Base-by-base conservation (phyloP, 2,888 invertebrate species). In the Cryptops parisi region DNA sequence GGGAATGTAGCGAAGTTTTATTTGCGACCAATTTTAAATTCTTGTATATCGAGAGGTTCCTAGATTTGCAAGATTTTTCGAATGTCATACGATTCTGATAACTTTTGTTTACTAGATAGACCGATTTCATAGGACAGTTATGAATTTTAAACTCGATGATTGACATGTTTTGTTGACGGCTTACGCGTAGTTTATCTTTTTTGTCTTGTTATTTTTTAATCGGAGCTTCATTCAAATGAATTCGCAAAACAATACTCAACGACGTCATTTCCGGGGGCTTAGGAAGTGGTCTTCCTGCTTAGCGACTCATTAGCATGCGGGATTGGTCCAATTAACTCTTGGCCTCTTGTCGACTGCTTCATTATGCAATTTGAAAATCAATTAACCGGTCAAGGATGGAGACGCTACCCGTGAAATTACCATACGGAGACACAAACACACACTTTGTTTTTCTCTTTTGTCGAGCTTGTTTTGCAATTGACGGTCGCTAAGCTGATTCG, bases 331-430 rank as follows among this genome's bases (percentile, higher is more conserved):
- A 41, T 41, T 41, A 41, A 41, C 43, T n/a, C 19, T 6, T 33
- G 33, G 6, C 33, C 9, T 33, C 43, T 21, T 41, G 43, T 21
- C 43, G 43, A n/a, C n/a, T 21, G 43, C 43, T 41, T 41, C 12
- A 49, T 49, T 49, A 49, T 49, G 49, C 49, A 49, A 49, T 49
- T 49, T 33, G 49, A 27, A 49, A 49, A 49, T 49, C 39, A 49
- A 49, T 49, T 49, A 49, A 41, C 43, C 43, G 12, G 17, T n/a
- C 43, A 33, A n/a, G n/a, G n/a, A n/a, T n/a, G n/a, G n/a, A n/a
- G n/a, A n/a, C n/a, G n/a, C n/a, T n/a, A n/a, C n/a, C n/a, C n/a
- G n/a, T n/a, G n/a, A n/a, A n/a, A n/a, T n/a, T n/a, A n/a, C n/a
- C n/a, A n/a, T n/a, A n/a, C n/a, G n/a, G n/a, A n/a, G n/a, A n/a